Base-by-base conservation (phyloP, 2,113 vertebrate genomes). In the Pangasianodon gigas region DNA sequence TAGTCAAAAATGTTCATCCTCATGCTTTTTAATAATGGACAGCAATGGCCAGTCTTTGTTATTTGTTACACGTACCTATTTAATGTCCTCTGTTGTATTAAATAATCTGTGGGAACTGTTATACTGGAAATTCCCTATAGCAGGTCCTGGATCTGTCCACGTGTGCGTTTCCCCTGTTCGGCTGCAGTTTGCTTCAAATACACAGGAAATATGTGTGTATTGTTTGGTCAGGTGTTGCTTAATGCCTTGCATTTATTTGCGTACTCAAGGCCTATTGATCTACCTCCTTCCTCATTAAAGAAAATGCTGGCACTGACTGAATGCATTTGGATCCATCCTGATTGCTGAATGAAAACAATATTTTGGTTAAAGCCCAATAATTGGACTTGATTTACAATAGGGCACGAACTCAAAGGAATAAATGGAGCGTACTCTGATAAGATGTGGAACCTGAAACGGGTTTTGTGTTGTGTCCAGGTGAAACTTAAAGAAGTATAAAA, bases 141-240 rank as follows among this genome's bases (percentile, higher is more conserved):
- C 86, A 80, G 26, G 51, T 54, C 41, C 19, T 52, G 58, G 21
- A 3, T 85, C 29, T 2, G 26, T 24, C 60, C 5, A 32, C 80
- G 75, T 80, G 71, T 69, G 58, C 81, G 69, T 90, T 91, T 88
- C 79, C 79, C 41, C 11, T 60, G 77, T 90, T 56, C 26, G 32
- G 71, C 56, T 62, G 56, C 44, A 51, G 21, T 69, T 71, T 87
- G 87, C 62, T 46, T 69, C 67, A 69, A 89, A 89, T 89, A 56
- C 84, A 87, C 75, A 88, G 44, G 84, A 90, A 84, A 86, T 44
- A 58, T 67, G 83, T 58, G 29, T 84, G 84, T 79, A 90, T 92
- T 92, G 89, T 90, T 90, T 79, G 80, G 65, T 88, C 89, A 92
- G 91, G 87, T 92, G 89, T 89, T 52, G 32, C 29, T 87, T 48